phyloP scores from a whole-genome alignment of 2,797 vertebrate species.

The Emys orbicularis region DNA sequence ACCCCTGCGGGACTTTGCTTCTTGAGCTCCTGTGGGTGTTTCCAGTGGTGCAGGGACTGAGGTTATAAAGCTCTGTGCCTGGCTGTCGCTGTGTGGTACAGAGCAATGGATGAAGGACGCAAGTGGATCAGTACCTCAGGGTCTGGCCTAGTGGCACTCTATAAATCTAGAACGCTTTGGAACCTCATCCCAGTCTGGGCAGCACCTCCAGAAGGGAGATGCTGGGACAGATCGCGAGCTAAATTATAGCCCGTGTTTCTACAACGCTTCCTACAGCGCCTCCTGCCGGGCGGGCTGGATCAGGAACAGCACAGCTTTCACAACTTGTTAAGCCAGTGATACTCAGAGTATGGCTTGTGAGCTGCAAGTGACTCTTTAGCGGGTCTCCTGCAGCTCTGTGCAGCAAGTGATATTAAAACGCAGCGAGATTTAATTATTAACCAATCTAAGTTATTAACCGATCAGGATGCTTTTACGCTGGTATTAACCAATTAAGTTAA shows the following conservation, averaged over 20 bases:
- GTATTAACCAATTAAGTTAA: too few relatives aligned
- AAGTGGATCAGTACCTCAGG: not conserved
- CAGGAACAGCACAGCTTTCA: not conserved
- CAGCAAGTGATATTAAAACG: too few relatives aligned
- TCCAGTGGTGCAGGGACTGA: accelerated
- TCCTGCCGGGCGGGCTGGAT: not conserved
- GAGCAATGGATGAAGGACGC: not conserved
- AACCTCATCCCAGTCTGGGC: not conserved
- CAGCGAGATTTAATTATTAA: too few relatives aligned
- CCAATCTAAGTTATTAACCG: not conserved
- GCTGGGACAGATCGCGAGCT: not conserved
- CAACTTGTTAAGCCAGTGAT: not conserved
- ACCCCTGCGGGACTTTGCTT: not conserved
- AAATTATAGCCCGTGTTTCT: not conserved
- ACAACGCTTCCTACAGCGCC: not conserved
- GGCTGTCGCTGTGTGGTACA: not conserved
- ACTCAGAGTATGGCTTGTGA: too few relatives aligned
- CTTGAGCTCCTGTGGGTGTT: not conserved
- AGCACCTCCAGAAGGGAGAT: not conserved
- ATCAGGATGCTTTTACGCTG: not conserved
- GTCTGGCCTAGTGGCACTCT: not conserved
- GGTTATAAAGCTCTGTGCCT: accelerated
- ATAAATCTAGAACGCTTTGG: not conserved
- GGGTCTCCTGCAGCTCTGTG: too few relatives aligned
- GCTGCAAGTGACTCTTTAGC: too few relatives aligned